Evolutionary conservation across 2,888 invertebrate genomes (phyloP), one percentile per base, ranked within the genome.

Genomic region (Cataglyphis altisquamis): DNA sequence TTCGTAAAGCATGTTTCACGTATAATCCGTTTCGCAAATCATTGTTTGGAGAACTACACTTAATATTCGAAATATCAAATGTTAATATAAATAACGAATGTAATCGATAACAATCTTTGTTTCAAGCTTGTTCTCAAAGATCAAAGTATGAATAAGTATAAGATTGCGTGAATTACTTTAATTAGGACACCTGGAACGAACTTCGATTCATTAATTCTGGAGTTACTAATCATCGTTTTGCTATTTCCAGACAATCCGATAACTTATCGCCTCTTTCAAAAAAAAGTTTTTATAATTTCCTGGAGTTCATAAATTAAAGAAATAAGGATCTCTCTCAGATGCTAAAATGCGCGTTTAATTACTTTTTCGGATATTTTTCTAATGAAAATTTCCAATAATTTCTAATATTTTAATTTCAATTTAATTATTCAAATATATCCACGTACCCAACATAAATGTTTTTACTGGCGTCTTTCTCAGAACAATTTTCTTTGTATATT

Each of bases 151-250:
- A 45, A 45, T 74, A 48, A 74, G 21, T 74, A 48, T 73, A 21
- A 57, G 57, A 72, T 45, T 25, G 32, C 29, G 29, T 15, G 29
- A 62, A 62, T 73, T 62, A 62, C 18, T 60, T 72, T 73, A 82
- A 82, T 64, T 63, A 73, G 45, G 73, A 74, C 73, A 60, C 32
- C 48, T 74, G 41, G 36, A 82, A 74, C 60, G 73, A 74, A 66
- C 48, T 74, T 82, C 74, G 74, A 74, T 73, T 60, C 45, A 12
- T 12, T 66, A 57, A 12, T 68, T 41, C 25, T 48, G 45, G 32
- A 36, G 15, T n/a, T 48, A 55, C 45, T 74, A 74, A 82, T 74
- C 60, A 48, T 55, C 70, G 25, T 74, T 74, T 74, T 25, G 66
- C 55, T 74, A 62, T 62, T 74, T 57, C 32, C 32, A 32, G 18